Base-by-base conservation (phyloP, 2,797 vertebrate species). In the Halcyon leucocephala region DNA sequence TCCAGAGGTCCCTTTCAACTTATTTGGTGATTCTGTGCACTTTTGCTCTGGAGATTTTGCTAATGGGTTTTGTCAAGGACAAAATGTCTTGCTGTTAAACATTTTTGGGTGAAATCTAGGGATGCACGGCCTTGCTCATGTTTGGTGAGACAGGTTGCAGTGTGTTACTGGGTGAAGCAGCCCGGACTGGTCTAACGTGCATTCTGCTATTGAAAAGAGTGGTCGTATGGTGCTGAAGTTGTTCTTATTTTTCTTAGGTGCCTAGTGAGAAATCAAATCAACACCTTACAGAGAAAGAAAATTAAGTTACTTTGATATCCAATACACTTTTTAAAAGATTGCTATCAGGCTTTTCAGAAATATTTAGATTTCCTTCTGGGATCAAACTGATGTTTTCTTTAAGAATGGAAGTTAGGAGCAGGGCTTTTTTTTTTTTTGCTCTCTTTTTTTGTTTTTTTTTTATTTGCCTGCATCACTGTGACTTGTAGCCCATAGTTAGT, bases 401-500 rank as follows among this genome's bases (percentile, higher is more conserved):
- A 57, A 86, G 80, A 90, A 58, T 44, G 49, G 42, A 79, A 88
- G 54, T 87, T 72, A 76, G 20, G 67, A 93, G 64, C 33, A 64
- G 42, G 71, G 52, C 28, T 61, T 72, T 91, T 73, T 80, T 24
- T 57, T 57, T n/a, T 51, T 9, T 9, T 26, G 35, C 87, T 69
- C 35, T 35, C 35, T 48, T 48, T 57, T 74, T 94, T 48, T 48
- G 52, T 74, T 94, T 12, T 62, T 71, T 94, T 81, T 76, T 24
- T 31, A 21, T 21, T 80, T 95, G 85, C 65, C 70, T 71, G 66
- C 55, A 83, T 86, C 48, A 13, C 78, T 77, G 39, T 92, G 96
- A 95, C 90, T 97, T 95, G 93, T 10, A 86, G 93, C 55, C 85
- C 60, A 22, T 6, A 86, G 83, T 86, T 94, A 95, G 74, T 96